Evolutionary conservation across 2,888 invertebrate species (phyloP).

Genomic region (Mesochorus sp.): DNA sequence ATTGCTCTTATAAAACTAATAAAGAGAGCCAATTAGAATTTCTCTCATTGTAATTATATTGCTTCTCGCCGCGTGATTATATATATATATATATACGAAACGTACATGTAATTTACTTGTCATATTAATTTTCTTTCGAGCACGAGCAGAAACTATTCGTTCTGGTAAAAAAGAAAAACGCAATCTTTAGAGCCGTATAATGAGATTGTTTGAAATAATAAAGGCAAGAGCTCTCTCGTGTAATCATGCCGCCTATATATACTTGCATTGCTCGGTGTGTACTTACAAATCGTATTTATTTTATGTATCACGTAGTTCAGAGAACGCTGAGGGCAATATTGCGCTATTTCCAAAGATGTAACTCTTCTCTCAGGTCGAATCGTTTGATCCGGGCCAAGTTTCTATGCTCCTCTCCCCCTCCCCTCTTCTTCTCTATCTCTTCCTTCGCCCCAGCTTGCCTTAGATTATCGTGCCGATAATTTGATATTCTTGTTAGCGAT

Average conservation of each 20-base stretch:
- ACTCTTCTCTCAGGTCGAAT: constrained; percentile 40
- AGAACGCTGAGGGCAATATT: constrained; percentile 4
- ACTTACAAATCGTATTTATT: too few relatives aligned
- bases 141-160: too few relatives aligned
- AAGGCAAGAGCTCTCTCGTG: constrained; percentile 13
- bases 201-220: constrained; percentile 39
- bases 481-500: constrained; percentile 47
- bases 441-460: not conserved
- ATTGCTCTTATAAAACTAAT: constrained; percentile 2
- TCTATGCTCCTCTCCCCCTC: too few relatives aligned
- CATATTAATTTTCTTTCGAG: too few relatives aligned
- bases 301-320: too few relatives aligned
- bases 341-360: constrained; percentile 42
- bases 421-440: not conserved
- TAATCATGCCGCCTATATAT: constrained; percentile 24
- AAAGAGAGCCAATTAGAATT: too few relatives aligned
- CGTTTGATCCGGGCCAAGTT: constrained; percentile 46
- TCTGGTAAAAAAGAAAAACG: too few relatives aligned
- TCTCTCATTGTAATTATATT: not conserved
- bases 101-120: too few relatives aligned
- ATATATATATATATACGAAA: too few relatives aligned
- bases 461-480: constrained; percentile 33
- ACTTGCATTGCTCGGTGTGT: constrained; percentile 22
- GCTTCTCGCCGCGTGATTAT: not conserved
- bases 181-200: constrained; percentile 21